These are phyloP conservation scores for Euura lappo DNA, from an alignment of 1,140 invertebrate genomes.

Conservation along the genomic window DNA sequence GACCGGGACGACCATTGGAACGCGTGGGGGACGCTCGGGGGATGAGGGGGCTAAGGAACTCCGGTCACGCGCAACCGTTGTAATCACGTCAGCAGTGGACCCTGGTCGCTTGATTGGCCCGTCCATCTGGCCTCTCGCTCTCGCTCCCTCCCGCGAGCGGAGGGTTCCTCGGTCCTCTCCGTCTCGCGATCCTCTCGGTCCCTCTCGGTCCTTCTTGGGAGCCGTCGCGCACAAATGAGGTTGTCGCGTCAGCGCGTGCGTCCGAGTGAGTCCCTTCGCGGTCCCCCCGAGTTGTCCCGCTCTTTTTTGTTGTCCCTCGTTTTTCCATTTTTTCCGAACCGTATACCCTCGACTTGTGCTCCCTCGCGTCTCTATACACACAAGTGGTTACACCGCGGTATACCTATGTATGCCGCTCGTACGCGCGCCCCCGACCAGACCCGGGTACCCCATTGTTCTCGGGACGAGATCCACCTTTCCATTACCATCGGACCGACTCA, in stretches of 20 bases:
- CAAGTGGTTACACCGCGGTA: neutral
- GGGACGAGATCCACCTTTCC: neutral
- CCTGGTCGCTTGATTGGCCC: conserved; percentile 46
- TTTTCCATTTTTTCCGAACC: neutral
- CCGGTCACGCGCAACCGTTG: conserved; percentile 52
- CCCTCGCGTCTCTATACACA: neutral
- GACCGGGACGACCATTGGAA: conserved; percentile 19
- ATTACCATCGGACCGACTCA: too few relatives aligned
- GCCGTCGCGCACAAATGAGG: conserved; percentile 57
- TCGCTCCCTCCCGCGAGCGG: conserved; percentile 20
- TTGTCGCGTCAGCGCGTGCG: conserved; percentile 56
- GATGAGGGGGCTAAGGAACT: conserved; percentile 44
- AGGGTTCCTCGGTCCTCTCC: neutral
- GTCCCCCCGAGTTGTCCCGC: conserved; percentile 22
- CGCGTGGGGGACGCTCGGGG: conserved; percentile 9
- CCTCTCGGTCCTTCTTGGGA: conserved; percentile 35
- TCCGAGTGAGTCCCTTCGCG: conserved; percentile 31
- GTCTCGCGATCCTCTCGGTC: conserved; percentile 4
- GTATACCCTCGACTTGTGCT: neutral
- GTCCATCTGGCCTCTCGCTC: conserved; percentile 36
- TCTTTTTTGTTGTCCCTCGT: conserved; percentile 8
- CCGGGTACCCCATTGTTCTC: neutral
- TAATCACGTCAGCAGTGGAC: conserved; percentile 52
- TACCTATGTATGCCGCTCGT: too few relatives aligned
- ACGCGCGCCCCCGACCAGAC: neutral